Evolutionary conservation across 2,797 vertebrate species (phyloP).

Genomic region (Eptatretus atami): DNA sequence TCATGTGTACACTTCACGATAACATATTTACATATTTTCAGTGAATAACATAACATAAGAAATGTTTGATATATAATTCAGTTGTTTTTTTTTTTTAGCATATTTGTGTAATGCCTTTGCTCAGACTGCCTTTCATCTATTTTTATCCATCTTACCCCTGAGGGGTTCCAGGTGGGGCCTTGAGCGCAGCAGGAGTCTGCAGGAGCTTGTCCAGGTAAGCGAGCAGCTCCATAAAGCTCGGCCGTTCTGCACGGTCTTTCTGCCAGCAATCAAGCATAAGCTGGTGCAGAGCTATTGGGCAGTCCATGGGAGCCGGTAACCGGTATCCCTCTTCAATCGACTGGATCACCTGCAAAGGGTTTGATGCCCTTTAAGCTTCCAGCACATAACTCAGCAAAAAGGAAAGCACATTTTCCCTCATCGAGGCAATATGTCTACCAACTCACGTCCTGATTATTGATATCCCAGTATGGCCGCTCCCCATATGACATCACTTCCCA

Average conservation of each 20-base stretch:
- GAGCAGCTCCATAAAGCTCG: background rate
- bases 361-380: too few species aligned
- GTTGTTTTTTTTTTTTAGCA: too few species aligned
- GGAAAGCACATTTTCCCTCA: too few species aligned
- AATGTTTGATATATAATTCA: too few species aligned
- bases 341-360: slow-evolving; percentile 10
- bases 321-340: slow-evolving; percentile 1
- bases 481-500: slow-evolving; percentile 4
- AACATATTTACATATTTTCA: too few species aligned
- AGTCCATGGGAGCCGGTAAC: slow-evolving; percentile 2
- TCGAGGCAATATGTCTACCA: too few species aligned
- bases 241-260: background rate
- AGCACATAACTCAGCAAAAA: too few species aligned
- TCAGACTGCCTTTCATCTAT: too few species aligned
- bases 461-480: slow-evolving; percentile 4
- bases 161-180: background rate
- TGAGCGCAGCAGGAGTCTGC: background rate
- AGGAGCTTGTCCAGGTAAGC: slow-evolving; percentile 4
- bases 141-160: too few species aligned
- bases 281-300: background rate
- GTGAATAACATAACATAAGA: too few species aligned
- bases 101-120: too few species aligned
- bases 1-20: too few species aligned
- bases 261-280: slow-evolving; percentile 4
- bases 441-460: slow-evolving; percentile 1